Conservation (phyloP, 2,113 vertebrate genomes). For the Hemicordylus capensis region DNA sequence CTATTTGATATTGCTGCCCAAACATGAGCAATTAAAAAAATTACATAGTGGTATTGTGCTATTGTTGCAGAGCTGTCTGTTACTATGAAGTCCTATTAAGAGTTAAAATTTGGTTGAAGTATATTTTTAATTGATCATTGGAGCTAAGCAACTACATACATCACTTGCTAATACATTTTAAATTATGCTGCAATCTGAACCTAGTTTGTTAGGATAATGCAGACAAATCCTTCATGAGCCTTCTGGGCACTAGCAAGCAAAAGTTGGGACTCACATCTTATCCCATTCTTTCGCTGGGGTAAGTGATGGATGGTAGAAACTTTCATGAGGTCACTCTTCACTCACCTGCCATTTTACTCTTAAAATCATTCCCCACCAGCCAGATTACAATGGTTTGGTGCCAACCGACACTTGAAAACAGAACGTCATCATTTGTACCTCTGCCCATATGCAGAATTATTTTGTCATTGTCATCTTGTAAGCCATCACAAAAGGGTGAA, state of each 20-base stretch:
- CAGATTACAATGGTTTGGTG: not conserved
- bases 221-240: not conserved
- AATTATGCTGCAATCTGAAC: no score
- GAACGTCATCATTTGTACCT: not conserved
- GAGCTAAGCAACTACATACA: no score
- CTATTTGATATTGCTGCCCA: not conserved
- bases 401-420: not conserved
- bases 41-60: not conserved
- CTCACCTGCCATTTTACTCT: not conserved
- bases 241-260: not conserved
- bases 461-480: not conserved
- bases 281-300: not conserved
- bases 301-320: not conserved
- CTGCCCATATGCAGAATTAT: not conserved
- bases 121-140: no score
- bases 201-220: not conserved
- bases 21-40: not conserved
- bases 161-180: no score
- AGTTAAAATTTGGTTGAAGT: no score
- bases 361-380: not conserved
- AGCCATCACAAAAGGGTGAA: not conserved
- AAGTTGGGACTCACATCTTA: not conserved
- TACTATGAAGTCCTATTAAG: not conserved
- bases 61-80: not conserved
- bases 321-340: not conserved